These are phyloP conservation scores for Ctenicera cuprea DNA, from an alignment of 2,888 invertebrate species.

Conservation along the genomic window DNA sequence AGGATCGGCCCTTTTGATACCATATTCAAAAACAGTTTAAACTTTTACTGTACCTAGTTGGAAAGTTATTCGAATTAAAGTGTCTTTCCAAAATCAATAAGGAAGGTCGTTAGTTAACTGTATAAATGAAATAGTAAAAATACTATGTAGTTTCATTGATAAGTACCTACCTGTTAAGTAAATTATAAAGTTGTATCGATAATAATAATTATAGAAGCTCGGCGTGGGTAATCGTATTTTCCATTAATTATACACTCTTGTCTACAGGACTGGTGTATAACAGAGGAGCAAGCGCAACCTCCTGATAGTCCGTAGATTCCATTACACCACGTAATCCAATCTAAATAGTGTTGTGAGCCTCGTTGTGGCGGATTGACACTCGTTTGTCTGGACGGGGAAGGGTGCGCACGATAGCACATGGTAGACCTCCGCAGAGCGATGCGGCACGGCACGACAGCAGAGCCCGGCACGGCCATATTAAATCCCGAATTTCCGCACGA, in stretches of 20 bases:
- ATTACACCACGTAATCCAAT: conserved; percentile 61
- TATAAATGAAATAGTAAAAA: no score
- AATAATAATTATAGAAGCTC: conserved; percentile 15
- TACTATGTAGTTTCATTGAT: no score
- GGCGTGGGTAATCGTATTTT: conserved; percentile 40
- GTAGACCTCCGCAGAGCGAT: conserved; percentile 63
- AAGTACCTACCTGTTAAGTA: not conserved
- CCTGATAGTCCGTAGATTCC: conserved; percentile 52
- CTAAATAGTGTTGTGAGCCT: conserved; percentile 60
- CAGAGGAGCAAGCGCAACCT: conserved; percentile 50
- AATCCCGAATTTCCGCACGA: conserved; percentile 64
- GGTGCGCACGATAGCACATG: conserved; percentile 55
- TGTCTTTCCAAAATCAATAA: no score
- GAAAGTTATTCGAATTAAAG: no score
- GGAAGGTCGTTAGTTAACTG: no score
- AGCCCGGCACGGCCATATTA: conserved; percentile 51
- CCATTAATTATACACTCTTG: conserved; percentile 49
- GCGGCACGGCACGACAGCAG: conserved; percentile 59
- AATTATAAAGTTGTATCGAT: conserved; percentile 12
- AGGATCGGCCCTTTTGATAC: no score
- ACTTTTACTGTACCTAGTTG: no score
- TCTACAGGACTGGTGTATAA: conserved; percentile 48
- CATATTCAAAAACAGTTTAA: no score
- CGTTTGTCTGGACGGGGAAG: conserved; percentile 54
- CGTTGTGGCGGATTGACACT: conserved; percentile 61